Evolutionary conservation across 2,888 invertebrate species (phyloP), one percentile per base, ranked within the genome.

Genomic region (Scaeva pyrastri): DNA sequence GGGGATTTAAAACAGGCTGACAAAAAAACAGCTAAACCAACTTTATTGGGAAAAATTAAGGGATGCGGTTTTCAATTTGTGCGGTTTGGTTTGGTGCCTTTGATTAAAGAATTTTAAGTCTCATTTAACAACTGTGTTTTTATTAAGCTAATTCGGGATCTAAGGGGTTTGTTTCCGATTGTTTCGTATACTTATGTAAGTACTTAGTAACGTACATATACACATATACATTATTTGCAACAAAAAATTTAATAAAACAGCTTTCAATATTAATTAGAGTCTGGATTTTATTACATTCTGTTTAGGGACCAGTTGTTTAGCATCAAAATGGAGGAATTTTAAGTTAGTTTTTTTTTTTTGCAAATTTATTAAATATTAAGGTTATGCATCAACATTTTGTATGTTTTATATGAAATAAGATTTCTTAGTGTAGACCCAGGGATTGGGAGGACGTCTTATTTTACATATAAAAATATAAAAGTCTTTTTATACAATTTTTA

Each of bases 251-350:
- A 85, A 85, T 80, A 60, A 80, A 85, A 68, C 14, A 60, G 48
- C 80, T 41, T 80, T 85, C 84, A 85, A 85, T 85, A 80, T 85
- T 85, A 85, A 85, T 85, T 80, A 80, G 66, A 31, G 58, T 64
- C 10, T 36, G 16, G 31, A 2, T 58, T 58, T n/a, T 60, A 16
- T 56, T 39, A 21, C 39, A 12, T 19, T 21, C 39, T 39, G 8
- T 21, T 14, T 39, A 1, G 10, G 19, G 36, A 39, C 5, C 36
- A 36, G 58, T 0, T 58, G 19, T 36, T 58, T 36, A 19, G 19
- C 2, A 31, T 31, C 19, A 48, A 12, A 39, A 11, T 6, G 10
- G 10, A 31, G 39, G 11, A 39, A 39, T 50, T 14, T 50, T 12
- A 21, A 50, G 12, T 19, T 48, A 10, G 1, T 10, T 16, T 48